A percentile compares a stretch with the other conserved stretches of the same genome.
Conservation (phyloP, 2,888 invertebrate genomes). For the Drosophila helvetica region DNA sequence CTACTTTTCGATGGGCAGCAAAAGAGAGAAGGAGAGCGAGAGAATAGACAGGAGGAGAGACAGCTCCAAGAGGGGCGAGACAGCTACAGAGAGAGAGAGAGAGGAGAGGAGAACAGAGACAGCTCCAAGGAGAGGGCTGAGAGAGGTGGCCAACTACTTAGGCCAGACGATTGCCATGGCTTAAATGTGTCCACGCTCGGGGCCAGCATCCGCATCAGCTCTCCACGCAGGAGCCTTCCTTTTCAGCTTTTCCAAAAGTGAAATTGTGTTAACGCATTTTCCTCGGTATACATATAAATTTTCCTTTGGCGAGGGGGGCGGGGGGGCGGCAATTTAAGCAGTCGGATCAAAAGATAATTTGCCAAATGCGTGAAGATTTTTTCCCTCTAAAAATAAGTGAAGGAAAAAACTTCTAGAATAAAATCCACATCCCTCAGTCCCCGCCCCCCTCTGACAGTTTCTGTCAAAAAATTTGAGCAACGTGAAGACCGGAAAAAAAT, state of each 20-base stretch:
- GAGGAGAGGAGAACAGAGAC: background rate
- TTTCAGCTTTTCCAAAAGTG: slow-evolving; percentile 37
- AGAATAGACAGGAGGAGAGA: background rate
- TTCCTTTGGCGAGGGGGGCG: slow-evolving; percentile 22
- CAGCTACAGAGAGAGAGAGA: slow-evolving; percentile 6
- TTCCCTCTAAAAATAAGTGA: slow-evolving; percentile 66
- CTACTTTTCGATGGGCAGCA: slow-evolving; percentile 75
- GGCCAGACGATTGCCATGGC: slow-evolving; percentile 80
- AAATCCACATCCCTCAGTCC: slow-evolving; percentile 7
- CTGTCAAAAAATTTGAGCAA: slow-evolving; percentile 75
- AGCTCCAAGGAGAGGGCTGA: background rate
- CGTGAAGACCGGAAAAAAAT: slow-evolving; percentile 62
- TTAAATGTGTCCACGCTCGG: slow-evolving; percentile 63
- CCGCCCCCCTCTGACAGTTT: slow-evolving; percentile 52
- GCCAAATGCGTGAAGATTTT: slow-evolving; percentile 81
- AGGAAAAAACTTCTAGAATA: slow-evolving; percentile 16
- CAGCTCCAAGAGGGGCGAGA: background rate
- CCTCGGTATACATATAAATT: slow-evolving; percentile 39
- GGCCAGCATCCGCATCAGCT: too few relatives aligned
- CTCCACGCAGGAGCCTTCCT: background rate
- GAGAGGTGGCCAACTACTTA: slow-evolving; percentile 79
- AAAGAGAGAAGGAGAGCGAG: slow-evolving; percentile 26
- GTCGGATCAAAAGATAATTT: slow-evolving; percentile 83
- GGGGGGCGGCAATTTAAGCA: slow-evolving; percentile 66
- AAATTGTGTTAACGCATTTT: slow-evolving; percentile 72